phyloP scores from a whole-genome alignment of 2,888 invertebrate species.

The Chrysomela aeneicollis region DNA sequence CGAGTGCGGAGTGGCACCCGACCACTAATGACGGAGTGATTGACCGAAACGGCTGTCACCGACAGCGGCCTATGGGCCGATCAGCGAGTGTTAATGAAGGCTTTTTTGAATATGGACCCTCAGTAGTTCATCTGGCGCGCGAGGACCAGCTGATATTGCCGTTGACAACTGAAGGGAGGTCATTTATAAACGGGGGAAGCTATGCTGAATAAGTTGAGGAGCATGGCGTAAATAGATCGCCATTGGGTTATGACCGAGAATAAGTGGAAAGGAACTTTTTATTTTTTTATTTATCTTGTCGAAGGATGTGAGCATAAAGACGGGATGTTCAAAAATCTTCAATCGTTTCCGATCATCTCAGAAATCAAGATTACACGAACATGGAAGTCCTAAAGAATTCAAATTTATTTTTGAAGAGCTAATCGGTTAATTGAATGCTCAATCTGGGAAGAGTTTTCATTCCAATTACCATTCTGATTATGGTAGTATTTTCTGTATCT shows the following conservation, averaged over 20 bases:
- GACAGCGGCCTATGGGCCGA: constrained; percentile 60
- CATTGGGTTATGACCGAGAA: too few species aligned
- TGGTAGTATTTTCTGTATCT: constrained; percentile 37
- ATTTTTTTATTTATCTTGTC: too few species aligned
- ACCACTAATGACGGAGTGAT: constrained; percentile 57
- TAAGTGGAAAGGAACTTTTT: too few species aligned
- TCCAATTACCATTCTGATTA: constrained; percentile 36
- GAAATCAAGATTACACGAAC: constrained; percentile 21
- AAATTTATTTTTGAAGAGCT: constrained; percentile 26
- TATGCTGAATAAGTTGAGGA: not conserved
- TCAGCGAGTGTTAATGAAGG: constrained; percentile 62
- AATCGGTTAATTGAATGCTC: constrained; percentile 33
- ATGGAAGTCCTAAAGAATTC: constrained; percentile 26
- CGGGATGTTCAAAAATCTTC: too few species aligned
- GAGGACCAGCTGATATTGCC: constrained; percentile 55
- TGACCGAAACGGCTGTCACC: constrained; percentile 57
- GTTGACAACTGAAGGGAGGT: constrained; percentile 2
- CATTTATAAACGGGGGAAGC: constrained; percentile 1
- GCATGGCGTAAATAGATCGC: not conserved
- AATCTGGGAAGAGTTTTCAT: constrained; percentile 33
- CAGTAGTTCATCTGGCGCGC: constrained; percentile 56
- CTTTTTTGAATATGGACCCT: constrained; percentile 60
- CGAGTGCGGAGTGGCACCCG: constrained; percentile 17
- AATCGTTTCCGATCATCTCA: constrained; percentile 27
- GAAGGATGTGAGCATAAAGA: too few species aligned